Evolutionary conservation across 2,113 vertebrate genomes (phyloP).

Genomic region (Syrrhaptes paradoxus): DNA sequence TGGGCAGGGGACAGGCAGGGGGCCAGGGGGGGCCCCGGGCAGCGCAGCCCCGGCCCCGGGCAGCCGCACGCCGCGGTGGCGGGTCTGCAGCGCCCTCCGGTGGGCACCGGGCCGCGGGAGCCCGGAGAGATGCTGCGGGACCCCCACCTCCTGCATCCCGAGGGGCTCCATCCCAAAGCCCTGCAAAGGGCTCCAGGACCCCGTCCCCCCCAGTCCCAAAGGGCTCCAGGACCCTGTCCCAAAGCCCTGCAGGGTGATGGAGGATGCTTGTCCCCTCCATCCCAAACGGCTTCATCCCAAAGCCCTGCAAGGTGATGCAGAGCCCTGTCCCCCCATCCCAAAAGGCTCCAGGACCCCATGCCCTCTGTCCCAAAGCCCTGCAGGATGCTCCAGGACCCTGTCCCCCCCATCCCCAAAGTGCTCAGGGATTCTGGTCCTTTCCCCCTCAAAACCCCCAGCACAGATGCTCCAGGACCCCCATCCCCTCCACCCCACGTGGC

Average conservation of each 20-base stretch:
- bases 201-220: background rate
- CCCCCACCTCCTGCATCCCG: background rate
- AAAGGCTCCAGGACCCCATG: background rate
- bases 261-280: too few species aligned
- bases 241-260: background rate
- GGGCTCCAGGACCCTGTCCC: background rate
- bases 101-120: background rate
- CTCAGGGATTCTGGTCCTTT: background rate
- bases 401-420: background rate
- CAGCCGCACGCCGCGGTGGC: background rate
- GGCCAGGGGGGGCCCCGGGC: too few species aligned
- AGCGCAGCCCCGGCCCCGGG: background rate
- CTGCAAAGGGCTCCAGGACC: background rate
- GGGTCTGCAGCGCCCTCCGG: slow-evolving; percentile 5
- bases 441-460: background rate
- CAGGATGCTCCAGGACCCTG: background rate
- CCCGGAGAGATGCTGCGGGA: background rate
- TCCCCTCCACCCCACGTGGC: background rate
- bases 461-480: background rate
- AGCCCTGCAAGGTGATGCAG: background rate
- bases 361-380: background rate
- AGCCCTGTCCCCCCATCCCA: too few species aligned
- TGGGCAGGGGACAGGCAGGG: too few species aligned
- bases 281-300: background rate
- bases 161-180: background rate